Evolutionary conservation across 2,888 invertebrate genomes (phyloP).

Genomic region (Brachyptera risi): DNA sequence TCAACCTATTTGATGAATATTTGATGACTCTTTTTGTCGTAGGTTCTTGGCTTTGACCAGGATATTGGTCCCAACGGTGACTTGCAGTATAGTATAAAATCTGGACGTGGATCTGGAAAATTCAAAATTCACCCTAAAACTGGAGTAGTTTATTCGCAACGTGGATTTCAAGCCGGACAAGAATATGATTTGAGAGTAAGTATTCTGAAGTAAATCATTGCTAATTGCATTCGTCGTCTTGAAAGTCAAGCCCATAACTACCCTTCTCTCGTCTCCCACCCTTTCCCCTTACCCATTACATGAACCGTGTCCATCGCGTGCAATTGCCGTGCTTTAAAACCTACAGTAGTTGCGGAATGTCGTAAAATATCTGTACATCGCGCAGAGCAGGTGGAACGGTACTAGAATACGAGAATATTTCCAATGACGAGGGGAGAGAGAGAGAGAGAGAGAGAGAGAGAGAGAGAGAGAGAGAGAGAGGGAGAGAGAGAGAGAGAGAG

Average conservation of each 20-base stretch:
- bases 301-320: too few species aligned
- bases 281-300: neutral
- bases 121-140: slow-evolving; percentile 78
- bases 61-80: slow-evolving; percentile 80
- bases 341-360: too few species aligned
- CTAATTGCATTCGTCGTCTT: slow-evolving; percentile 10
- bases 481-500: neutral
- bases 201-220: slow-evolving; percentile 30
- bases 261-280: neutral
- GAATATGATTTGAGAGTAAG: slow-evolving; percentile 64
- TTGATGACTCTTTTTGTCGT: slow-evolving; percentile 33
- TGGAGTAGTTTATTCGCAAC: slow-evolving; percentile 76
- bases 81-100: slow-evolving; percentile 75
- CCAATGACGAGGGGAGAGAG: neutral
- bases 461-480: neutral
- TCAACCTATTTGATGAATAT: too few species aligned
- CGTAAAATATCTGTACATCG: too few species aligned
- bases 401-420: too few species aligned
- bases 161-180: slow-evolving; percentile 63
- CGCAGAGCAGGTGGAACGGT: too few species aligned
- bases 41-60: slow-evolving; percentile 79
- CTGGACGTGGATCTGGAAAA: slow-evolving; percentile 71
- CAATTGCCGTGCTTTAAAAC: too few species aligned
- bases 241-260: neutral
- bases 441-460: neutral